A percentile compares a stretch with the other conserved stretches of the same genome.
Conservation (phyloP, 2,797 vertebrate species). For the Prionace glauca region DNA sequence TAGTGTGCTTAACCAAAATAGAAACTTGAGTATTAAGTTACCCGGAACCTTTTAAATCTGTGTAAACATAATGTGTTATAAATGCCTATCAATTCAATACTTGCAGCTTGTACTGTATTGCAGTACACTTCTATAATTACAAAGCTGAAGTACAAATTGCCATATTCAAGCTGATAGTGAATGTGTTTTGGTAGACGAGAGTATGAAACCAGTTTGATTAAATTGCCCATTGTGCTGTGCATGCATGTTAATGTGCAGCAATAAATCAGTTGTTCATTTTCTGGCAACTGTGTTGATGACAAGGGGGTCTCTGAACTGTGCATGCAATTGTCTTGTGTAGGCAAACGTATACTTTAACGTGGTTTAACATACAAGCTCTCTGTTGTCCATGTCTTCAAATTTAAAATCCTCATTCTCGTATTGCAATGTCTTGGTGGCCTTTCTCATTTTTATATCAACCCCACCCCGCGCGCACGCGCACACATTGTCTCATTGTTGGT, state of each 20-base stretch:
- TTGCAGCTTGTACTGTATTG: background rate
- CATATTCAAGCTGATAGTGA: background rate
- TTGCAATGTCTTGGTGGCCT: background rate
- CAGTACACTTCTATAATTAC: background rate
- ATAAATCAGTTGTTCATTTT: background rate
- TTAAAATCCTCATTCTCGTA: background rate
- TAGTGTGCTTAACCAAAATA: background rate
- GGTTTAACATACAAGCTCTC: background rate
- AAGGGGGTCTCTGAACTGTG: background rate
- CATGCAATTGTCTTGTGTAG: background rate
- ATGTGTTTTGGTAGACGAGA: too few relatives aligned
- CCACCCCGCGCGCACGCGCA: too few relatives aligned
- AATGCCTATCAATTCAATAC: background rate
- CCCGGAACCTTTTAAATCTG: background rate
- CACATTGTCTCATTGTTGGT: too few relatives aligned
- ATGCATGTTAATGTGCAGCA: background rate
- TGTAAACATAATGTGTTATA: background rate
- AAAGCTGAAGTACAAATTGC: background rate
- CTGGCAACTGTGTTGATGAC: background rate
- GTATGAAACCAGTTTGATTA: background rate
- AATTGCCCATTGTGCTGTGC: background rate
- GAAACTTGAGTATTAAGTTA: background rate
- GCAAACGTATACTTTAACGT: background rate
- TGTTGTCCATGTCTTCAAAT: background rate
- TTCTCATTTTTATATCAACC: too few relatives aligned